Evolutionary conservation across 1,140 invertebrate species (phyloP), one percentile per base, ranked within the genome.

Genomic region (Dryas iulia): DNA sequence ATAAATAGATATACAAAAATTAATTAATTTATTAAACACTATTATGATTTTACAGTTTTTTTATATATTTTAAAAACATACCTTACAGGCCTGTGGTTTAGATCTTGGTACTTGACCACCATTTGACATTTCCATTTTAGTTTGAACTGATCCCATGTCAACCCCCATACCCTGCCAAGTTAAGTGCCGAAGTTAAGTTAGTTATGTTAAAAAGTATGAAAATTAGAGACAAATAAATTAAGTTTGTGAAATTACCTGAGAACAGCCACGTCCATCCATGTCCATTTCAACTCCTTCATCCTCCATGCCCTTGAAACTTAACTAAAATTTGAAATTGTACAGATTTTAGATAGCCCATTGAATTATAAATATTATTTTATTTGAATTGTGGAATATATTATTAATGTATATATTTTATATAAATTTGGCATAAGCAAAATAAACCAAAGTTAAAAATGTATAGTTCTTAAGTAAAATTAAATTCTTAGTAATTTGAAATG

Each of bases 1-100:
- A n/a, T n/a, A n/a, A n/a, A n/a, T n/a, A n/a, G n/a, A n/a, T n/a
- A n/a, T n/a, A n/a, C n/a, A n/a, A n/a, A n/a, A n/a, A n/a, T n/a
- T n/a, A n/a, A n/a, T n/a, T n/a, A n/a, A n/a, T n/a, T n/a, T n/a
- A n/a, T n/a, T n/a, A n/a, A n/a, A n/a, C n/a, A n/a, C n/a, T n/a
- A n/a, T n/a, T n/a, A n/a, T n/a, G n/a, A 33, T 47, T 33, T 11
- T 35, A 28, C 26, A 25, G 8, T 12, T 33, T 33, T 58, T 47
- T 33, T 61, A 58, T 56, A 53, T 26, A 2, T 47, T 47, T 21
- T 10, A 39, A 18, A 2, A 12, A 47, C 68, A 74, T 74, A 89
- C 89, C 87, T 96, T 95, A 85, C 95, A 96, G 21, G 94, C 94
- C 79, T 95, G 95, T 7, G 94, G 94, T 74, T 95, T 95, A 23